Base-by-base conservation (phyloP, 2,888 invertebrate genomes). In the Cloeon dipterum region DNA sequence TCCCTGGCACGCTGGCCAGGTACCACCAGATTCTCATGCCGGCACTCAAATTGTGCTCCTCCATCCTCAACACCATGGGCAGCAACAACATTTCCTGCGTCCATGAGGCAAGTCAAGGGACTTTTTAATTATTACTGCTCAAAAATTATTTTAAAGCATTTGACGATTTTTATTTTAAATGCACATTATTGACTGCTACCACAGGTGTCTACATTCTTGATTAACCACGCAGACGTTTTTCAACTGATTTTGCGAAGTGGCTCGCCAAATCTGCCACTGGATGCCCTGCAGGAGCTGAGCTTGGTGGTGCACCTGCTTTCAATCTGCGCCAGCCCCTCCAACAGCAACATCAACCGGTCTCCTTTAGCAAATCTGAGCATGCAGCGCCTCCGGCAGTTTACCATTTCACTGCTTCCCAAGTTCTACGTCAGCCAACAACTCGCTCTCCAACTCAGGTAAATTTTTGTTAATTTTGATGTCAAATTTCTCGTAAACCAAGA, bases 11-110 rank as follows among this genome's bases (percentile, higher is more conserved):
- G 2, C 66, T 71, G 39, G 63, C 65, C 37, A 67, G 85, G 34
- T 89, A 83, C 57, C 70, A 83, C 32, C 79, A 83, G 51, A 71
- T 89, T 35, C 63, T 88, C 42, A 64, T 82, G 37, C 85, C 89
- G 0, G 77, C 81, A 16, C 56, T 89, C 41, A 68, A 74, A 43
- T 60, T 91, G 13, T 85, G 83, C 52, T 74, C 82, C 51, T 73
- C 79, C 10, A 57, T 89, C 33, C 63, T 89, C 17, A 79, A 81
- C 1, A 74, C 85, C 1, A 63, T 89, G 35, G 86, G 88, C 20
- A 65, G 75, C 0, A 74, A 78, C 46, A 88, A 89, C 59, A 73
- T 75, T 54, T 76, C 81, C 37, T 81, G 79, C 35, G 69, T 78
- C 11, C 59, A 72, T 7, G 85, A 86, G 61, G 72, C 53, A 38